These are phyloP conservation scores for Glossosoma conforme DNA, from an alignment of 1,140 invertebrate genomes.

Conservation along the genomic window DNA sequence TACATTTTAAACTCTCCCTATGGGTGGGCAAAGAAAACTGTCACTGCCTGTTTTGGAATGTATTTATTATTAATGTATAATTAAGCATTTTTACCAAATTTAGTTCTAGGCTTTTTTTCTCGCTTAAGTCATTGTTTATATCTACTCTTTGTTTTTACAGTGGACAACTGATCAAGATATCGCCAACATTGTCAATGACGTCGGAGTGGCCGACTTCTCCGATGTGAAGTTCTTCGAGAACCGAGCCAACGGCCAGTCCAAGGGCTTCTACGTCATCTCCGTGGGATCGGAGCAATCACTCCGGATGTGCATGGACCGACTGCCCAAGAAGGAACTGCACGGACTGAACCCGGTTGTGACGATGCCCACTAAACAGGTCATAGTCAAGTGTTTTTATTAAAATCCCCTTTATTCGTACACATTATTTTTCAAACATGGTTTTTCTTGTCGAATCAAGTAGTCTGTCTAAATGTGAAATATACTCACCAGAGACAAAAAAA, in stretches of 20 bases:
- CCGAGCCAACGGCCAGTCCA: slow-evolving; percentile 97
- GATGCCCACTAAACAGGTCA: slow-evolving; percentile 88
- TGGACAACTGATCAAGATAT: slow-evolving; percentile 99
- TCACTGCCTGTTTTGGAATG: too few species aligned
- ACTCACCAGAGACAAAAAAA: too few species aligned
- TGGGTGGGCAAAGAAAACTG: too few species aligned
- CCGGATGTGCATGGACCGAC: slow-evolving; percentile 82
- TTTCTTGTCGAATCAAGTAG: too few species aligned
- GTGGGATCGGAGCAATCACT: slow-evolving; percentile 89
- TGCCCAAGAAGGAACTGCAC: slow-evolving; percentile 92
- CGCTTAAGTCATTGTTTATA: too few species aligned
- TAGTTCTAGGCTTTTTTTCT: too few species aligned
- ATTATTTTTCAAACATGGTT: too few species aligned
- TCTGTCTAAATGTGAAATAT: too few species aligned
- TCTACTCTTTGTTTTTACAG: slow-evolving; percentile 49
- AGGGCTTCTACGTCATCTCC: slow-evolving; percentile 93
- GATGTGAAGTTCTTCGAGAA: slow-evolving; percentile 99
- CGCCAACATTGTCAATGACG: slow-evolving; percentile 74
- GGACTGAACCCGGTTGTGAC: slow-evolving; percentile 93
- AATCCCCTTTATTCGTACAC: too few species aligned
- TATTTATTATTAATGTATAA: too few species aligned
- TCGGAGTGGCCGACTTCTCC: slow-evolving; percentile 90
- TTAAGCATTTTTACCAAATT: too few species aligned
- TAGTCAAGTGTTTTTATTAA: slow-evolving; percentile 37
- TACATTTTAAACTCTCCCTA: too few species aligned